Evolutionary conservation across 2,797 vertebrate genomes (phyloP), one percentile per base, ranked within the genome.

Genomic region (Chloroceryle amazona): DNA sequence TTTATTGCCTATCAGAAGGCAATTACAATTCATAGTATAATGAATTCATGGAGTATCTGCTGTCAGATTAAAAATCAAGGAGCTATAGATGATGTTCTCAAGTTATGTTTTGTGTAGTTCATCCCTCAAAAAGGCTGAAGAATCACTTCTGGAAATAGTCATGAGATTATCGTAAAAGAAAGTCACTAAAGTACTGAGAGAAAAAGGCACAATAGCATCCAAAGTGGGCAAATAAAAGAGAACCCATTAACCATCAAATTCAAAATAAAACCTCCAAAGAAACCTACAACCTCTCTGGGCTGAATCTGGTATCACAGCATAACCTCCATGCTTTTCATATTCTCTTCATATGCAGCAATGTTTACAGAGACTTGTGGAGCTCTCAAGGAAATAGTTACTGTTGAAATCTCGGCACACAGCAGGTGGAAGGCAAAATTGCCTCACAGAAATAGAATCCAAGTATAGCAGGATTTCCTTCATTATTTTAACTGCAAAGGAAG

Each of bases 291-390:
- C 29, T 86, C 91, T 61, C 55, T 20, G 39, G 46, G 37, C 18
- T 87, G 71, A 57, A 91, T 82, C 78, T 79, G 68, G 68, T 60
- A 97, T 86, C 84, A 81, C 97, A 97, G 86, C 88, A 86, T 65
- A 93, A 83, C 89, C 94, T 94, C 90, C 60, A 9, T 37, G 39
- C 18, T 92, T 91, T 82, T 63, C 29, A 13, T 61, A 66, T 85
- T 95, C 95, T 97, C 90, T 93, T 90, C 91, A 29, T 94, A 81
- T 37, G 88, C 55, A 80, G 57, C 39, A 95, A 94, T 95, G 96
- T 94, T 97, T 92, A 90, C 91, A 96, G 96, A 96, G 87, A 83
- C 92, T 87, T 52, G 28, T 11, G 3, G 81, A 93, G 89, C 61
- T 94, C 93, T 70, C 33, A 67, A 92, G 96, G 94, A 97, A 95